Conservation (phyloP, 1,140 invertebrate genomes). For the Dermatophagoides farinae region DNA sequence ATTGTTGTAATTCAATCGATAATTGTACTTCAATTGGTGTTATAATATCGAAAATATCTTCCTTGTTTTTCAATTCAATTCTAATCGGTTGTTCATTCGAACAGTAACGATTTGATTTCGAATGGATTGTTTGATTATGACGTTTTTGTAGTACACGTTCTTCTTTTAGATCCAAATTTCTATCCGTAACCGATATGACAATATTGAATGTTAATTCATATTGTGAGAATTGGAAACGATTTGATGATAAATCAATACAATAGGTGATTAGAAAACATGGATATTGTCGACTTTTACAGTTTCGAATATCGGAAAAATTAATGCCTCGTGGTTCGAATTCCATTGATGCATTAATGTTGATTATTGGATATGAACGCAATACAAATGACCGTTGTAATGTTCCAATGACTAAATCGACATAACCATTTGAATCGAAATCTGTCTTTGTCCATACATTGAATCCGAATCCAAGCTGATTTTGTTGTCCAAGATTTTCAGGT, state of each 20-base stretch:
- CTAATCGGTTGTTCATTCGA: too few species aligned
- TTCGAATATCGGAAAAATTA: not conserved
- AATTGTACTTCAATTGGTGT: conserved; percentile 7
- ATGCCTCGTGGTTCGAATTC: conserved; percentile 2
- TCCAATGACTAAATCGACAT: not conserved
- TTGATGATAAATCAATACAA: not conserved
- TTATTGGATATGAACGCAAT: not conserved
- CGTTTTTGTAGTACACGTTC: too few species aligned
- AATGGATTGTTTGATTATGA: too few species aligned
- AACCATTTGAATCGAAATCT: conserved; percentile 1
- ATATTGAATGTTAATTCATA: too few species aligned
- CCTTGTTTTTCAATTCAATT: not conserved
- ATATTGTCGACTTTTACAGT: not conserved
- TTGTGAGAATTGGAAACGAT: too few species aligned
- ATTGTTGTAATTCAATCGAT: not conserved
- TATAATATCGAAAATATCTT: conserved; percentile 10
- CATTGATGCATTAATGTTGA: not conserved
- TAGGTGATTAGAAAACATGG: conserved; percentile 3
- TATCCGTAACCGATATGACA: too few species aligned
- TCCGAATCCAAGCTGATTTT: not conserved
- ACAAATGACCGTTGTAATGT: not conserved
- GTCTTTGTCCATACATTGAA: conserved; percentile 8
- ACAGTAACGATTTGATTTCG: too few species aligned
- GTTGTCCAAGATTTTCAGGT: not conserved
- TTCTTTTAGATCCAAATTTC: too few species aligned